Base-by-base conservation (phyloP, 2,888 invertebrate species). In the Exocentrus adspersus region DNA sequence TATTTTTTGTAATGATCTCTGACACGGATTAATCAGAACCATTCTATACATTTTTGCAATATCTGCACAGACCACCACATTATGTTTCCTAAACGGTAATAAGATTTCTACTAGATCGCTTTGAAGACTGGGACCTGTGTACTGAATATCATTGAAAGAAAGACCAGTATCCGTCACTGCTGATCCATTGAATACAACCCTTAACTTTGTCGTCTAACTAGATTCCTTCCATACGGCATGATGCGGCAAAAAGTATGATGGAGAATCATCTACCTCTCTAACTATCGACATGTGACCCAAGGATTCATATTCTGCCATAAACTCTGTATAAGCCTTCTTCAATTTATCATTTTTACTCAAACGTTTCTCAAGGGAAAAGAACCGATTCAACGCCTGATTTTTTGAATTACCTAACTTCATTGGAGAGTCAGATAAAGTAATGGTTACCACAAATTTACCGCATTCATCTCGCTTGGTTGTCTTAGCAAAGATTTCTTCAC, bases 21-120 rank as follows among this genome's bases (percentile, higher is more conserved):
- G 65, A 2, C 59, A 57, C 2, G 60, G 50, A 19, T 61, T n/a
- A 0, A 75, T 43, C 1, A 17, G 2, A 2, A 75, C 63, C 41
- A 72, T 72, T 5, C 70, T 67, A 42, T 70, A 77, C 72, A 77
- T 76, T 62, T 77, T 76, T 14, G 60, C 68, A 10, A 75, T 62
- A 42, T 76, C 76, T 1, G 69, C 72, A 7, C 64, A 68, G 6
- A 77, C 30, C 1, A 71, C 74, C 14, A 1, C 20, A 62, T 50
- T 9, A 43, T 14, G 28, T 28, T 28, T 28, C 7, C 28, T 28
- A 28, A 28, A 28, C 28, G 5, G 4, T 28, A 28, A 28, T 28
- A 28, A 28, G 3, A 37, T 37, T 9, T 10, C 12, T n/a, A n/a
- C 12, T 3, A 37, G 12, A 37, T 37, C 12, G 3, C n/a, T n/a